Percentiles rank a stretch among this genome's conserved stretches.
These are phyloP conservation scores for Rhincodon typus DNA, from an alignment of 2,797 vertebrate genomes.

Conservation along the genomic window DNA sequence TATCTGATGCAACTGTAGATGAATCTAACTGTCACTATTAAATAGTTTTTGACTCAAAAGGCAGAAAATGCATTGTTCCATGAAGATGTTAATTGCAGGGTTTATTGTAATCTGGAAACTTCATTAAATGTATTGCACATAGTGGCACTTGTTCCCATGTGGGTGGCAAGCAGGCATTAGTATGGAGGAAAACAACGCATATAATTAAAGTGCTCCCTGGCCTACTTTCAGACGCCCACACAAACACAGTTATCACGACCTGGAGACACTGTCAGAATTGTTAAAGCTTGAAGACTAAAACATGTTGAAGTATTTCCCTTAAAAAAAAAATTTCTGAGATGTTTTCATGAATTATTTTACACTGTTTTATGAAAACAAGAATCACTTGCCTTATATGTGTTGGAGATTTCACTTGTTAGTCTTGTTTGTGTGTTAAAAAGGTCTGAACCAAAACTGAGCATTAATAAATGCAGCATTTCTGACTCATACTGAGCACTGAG, in stretches of 20 bases:
- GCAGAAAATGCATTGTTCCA: slow-evolving; percentile 8
- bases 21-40: neutral
- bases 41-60: neutral
- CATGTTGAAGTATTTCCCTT: neutral
- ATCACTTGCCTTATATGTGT: neutral
- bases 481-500: neutral
- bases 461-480: slow-evolving; percentile 32
- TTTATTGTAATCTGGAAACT: slow-evolving; percentile 25
- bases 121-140: slow-evolving; percentile 6
- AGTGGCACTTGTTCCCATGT: neutral
- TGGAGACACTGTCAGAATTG: neutral
- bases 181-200: slow-evolving; percentile 29
- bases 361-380: neutral
- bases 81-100: neutral
- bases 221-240: slow-evolving; percentile 29
- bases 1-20: neutral
- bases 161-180: slow-evolving; percentile 23
- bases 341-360: neutral
- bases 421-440: neutral
- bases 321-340: neutral
- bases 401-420: neutral
- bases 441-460: neutral
- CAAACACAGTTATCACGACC: slow-evolving; percentile 21
- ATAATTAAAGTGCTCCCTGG: slow-evolving; percentile 34
- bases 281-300: neutral